phyloP scores from a whole-genome alignment of 2,113 vertebrate species.

The Austrofundulus limnaeus region DNA sequence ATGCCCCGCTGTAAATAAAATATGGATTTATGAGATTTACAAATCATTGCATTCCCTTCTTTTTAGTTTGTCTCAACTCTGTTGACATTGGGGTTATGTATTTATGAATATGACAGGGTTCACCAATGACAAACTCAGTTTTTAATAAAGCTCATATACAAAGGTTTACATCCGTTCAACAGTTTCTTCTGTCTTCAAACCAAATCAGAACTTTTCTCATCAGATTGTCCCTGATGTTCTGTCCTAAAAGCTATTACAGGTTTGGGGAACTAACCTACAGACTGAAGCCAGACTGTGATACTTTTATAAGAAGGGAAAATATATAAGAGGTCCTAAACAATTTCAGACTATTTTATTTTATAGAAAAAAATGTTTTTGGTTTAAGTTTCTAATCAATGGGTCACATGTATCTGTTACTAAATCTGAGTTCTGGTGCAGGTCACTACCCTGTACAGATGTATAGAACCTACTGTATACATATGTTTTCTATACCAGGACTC shows the following conservation, averaged over 20 bases:
- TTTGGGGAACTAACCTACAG: neutral
- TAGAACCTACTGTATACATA: no score
- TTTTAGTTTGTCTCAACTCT: no score
- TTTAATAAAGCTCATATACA: constrained; percentile 10
- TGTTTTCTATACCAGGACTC: no score
- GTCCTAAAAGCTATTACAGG: neutral
- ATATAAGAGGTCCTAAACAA: neutral
- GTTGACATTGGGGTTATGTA: no score
- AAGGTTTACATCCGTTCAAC: constrained; percentile 1
- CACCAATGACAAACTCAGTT: neutral
- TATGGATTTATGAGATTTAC: no score
- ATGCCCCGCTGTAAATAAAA: no score
- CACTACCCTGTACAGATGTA: no score
- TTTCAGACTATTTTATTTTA: neutral
- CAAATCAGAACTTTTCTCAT: neutral
- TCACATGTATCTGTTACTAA: no score
- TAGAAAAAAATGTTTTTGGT: constrained; percentile 4
- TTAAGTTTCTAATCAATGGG: no score
- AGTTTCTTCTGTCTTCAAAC: neutral
- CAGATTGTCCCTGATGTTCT: neutral
- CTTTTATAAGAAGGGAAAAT: no score
- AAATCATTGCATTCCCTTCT: no score
- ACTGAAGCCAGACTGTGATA: neutral
- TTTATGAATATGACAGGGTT: neutral
- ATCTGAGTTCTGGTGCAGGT: no score